Conservation (phyloP, 2,888 invertebrate genomes). For the Apoderus coryli region DNA sequence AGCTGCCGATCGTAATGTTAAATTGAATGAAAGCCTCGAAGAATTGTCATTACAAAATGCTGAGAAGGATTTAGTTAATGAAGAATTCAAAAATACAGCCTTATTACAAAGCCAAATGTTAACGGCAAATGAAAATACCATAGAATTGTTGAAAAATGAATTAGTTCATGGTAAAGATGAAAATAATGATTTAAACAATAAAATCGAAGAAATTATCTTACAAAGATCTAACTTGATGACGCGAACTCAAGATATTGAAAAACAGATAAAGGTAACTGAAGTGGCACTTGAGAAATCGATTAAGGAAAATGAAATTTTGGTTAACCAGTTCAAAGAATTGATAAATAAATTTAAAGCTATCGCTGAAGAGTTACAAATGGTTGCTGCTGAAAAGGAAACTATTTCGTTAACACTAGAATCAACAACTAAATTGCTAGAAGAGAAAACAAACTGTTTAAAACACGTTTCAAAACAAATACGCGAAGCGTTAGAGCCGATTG, state of each 20-base stretch:
- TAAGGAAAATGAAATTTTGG: slow-evolving; percentile 4
- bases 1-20: too few species aligned
- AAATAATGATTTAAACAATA: background rate
- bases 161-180: background rate
- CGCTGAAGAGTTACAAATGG: background rate
- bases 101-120: too few species aligned
- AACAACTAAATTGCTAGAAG: slow-evolving; percentile 3
- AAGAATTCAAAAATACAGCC: too few species aligned
- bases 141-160: too few species aligned
- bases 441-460: background rate
- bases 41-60: too few species aligned
- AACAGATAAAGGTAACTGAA: too few species aligned
- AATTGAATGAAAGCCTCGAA: too few species aligned
- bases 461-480: background rate
- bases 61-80: too few species aligned
- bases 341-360: background rate
- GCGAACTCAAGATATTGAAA: too few species aligned
- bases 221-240: background rate
- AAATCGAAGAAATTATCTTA: slow-evolving; percentile 1
- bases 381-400: background rate
- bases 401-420: slow-evolving; percentile 4
- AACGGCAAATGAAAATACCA: too few species aligned
- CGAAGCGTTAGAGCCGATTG: too few species aligned
- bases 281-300: background rate
- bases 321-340: background rate